These are phyloP conservation scores for Choloepus hoffmanni DNA, from an alignment of 2,113 vertebrate genomes.

Conservation along the genomic window DNA sequence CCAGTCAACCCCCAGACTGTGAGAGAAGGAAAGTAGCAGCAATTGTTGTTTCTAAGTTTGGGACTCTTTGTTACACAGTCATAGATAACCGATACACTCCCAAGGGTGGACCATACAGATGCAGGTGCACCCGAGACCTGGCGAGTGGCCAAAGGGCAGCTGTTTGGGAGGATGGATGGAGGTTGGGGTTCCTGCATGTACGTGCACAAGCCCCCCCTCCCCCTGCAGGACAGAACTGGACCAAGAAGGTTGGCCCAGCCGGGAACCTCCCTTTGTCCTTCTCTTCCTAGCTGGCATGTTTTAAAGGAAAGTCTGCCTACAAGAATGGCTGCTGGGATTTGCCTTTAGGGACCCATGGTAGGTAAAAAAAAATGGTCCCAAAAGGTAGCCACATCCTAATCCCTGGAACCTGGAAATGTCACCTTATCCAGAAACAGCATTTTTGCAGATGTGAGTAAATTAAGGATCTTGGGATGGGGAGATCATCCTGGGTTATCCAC, in stretches of 20 bases:
- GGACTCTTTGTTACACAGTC: neutral
- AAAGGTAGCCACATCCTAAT: neutral
- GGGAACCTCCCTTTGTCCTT: neutral
- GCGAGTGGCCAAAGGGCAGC: neutral
- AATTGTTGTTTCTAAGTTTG: neutral
- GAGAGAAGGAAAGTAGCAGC: neutral
- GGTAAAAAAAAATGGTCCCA: neutral
- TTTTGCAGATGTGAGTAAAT: neutral
- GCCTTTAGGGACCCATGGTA: neutral
- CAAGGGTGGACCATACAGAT: fast-evolving
- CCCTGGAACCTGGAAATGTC: neutral
- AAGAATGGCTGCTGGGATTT: neutral
- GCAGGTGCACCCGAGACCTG: neutral
- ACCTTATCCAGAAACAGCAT: neutral
- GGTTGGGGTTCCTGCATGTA: neutral
- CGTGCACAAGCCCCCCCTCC: neutral
- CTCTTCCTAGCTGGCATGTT: neutral
- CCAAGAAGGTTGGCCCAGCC: neutral
- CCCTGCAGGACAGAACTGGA: neutral
- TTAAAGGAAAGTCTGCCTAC: too few species aligned
- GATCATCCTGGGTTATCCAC: neutral
- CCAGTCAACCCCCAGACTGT: neutral
- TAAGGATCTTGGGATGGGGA: neutral
- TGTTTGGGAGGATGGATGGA: neutral
- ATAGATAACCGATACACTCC: neutral